Evolutionary conservation across 2,888 invertebrate genomes (phyloP), one percentile per base, ranked within the genome.

Genomic region (Barypeithes pellucidus): DNA sequence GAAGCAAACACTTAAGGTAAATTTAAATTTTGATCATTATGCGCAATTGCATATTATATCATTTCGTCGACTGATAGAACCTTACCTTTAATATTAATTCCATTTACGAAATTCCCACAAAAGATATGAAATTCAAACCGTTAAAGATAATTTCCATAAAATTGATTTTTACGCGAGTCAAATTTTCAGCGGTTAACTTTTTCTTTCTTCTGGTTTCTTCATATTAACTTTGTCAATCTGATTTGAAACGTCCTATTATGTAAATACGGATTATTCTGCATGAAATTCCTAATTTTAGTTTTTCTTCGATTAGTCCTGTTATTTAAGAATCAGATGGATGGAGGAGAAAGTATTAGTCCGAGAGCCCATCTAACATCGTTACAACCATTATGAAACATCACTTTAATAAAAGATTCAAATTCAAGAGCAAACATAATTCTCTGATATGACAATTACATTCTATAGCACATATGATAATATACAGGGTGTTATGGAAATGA

Each of bases 121-220:
- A 3, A 39, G n/a, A 39, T n/a, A 2, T 12, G n/a, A 39, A 39
- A 39, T 39, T n/a, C 2, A 12, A n/a, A 24, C 8, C 5, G 50
- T 1, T 7, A 24, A 50, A n/a, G n/a, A 50, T 50, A 50, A 50
- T 50, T 50, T 50, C 50, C 50, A 24, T 50, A 50, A 50, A 50
- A 50, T 50, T n/a, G 22, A 20, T 22, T 50, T 16, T 24, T 24
- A 20, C n/a, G 50, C 50, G 50, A 22, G 8, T n/a, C 24, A n/a
- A 50, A 50, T 50, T 2, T n/a, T 12, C n/a, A 24, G 24, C 50
- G 50, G 22, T 50, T 12, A 9, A 22, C 20, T 50, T 50, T 50
- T 50, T 24, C 22, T 22, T 50, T 24, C 12, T n/a, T 22, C n/a
- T n/a, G 50, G 22, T 50, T 50, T 50, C 50, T 24, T 24, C 22